Conservation (phyloP, 2,888 invertebrate genomes). For the Acanthoscelides obtectus region DNA sequence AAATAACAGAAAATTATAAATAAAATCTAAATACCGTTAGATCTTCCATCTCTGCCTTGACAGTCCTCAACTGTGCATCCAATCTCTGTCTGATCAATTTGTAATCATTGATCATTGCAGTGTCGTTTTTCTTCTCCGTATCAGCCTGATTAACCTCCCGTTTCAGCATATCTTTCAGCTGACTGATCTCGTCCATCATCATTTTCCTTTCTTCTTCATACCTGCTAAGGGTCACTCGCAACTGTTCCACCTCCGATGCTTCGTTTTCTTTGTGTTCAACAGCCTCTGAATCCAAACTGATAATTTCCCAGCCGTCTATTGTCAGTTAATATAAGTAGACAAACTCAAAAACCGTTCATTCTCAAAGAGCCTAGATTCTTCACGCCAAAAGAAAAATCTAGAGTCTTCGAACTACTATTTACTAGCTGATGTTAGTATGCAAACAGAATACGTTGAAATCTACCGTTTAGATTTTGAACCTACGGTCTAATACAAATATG, state of each 20-base stretch:
- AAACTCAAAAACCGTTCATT: not conserved
- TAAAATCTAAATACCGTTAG: constrained; percentile 64
- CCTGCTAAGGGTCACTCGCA: constrained; percentile 56
- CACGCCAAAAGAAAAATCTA: not conserved
- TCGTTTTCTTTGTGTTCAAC: constrained; percentile 56
- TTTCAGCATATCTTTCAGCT: constrained; percentile 73
- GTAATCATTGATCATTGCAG: constrained; percentile 84
- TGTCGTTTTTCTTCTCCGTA: constrained; percentile 67
- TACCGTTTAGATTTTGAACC: no score
- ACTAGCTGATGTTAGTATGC: no score
- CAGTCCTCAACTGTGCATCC: constrained; percentile 71
- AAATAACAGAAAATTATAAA: no score
- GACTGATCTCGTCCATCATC: constrained; percentile 48
- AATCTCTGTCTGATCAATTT: constrained; percentile 86
- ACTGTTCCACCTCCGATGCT: constrained; percentile 55
- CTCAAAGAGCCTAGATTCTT: not conserved
- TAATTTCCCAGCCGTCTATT: constrained; percentile 48
- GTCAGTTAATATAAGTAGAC: not conserved
- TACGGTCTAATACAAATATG: no score
- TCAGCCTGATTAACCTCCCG: constrained; percentile 71
- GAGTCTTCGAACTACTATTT: not conserved
- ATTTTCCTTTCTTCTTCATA: constrained; percentile 60
- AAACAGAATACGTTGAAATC: no score
- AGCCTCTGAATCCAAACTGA: constrained; percentile 52
- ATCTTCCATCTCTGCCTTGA: constrained; percentile 58